Evolutionary conservation across 1,140 invertebrate genomes (phyloP).

Genomic region (Lordiphosa stackelbergi): DNA sequence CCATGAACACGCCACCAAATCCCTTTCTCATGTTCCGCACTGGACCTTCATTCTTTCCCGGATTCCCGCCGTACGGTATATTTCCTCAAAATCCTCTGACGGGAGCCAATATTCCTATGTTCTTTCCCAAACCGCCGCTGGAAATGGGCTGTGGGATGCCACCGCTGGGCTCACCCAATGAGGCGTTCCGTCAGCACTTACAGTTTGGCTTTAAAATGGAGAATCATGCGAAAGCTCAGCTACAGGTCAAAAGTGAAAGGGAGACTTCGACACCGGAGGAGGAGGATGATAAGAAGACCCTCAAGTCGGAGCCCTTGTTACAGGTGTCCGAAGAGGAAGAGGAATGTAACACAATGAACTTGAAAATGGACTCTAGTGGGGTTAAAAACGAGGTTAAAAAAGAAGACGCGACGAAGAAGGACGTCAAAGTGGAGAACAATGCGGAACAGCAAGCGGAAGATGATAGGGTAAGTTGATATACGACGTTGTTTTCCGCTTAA

Average conservation of each 20-base stretch:
- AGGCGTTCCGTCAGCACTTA: conserved; percentile 42
- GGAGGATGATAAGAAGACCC: conserved; percentile 16
- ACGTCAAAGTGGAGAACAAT: conserved; percentile 13
- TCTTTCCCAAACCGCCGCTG: conserved; percentile 78
- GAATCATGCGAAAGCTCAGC: not conserved
- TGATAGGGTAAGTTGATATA: conserved; percentile 48
- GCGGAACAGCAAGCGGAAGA: conserved; percentile 46
- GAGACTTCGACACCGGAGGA: not conserved
- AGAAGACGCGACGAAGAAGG: conserved; percentile 10
- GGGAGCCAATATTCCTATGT: conserved; percentile 79
- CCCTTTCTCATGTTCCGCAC: conserved; percentile 82
- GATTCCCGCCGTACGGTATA: conserved; percentile 77
- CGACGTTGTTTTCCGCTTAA: not conserved
- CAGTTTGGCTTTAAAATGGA: conserved; percentile 33
- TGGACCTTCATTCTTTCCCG: conserved; percentile 79
- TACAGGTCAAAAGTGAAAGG: conserved; percentile 6
- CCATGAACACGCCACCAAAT: conserved; percentile 79
- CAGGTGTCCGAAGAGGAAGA: conserved; percentile 36
- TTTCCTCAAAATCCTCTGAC: conserved; percentile 66
- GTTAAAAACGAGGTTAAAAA: conserved; percentile 6
- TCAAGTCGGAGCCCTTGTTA: conserved; percentile 32
- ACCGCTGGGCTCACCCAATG: conserved; percentile 33
- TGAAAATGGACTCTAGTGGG: conserved; percentile 5
- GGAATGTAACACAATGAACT: conserved; percentile 17
- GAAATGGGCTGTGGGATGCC: conserved; percentile 42